Conservation (phyloP, 2,797 vertebrate species). For the Cygnus olor region DNA sequence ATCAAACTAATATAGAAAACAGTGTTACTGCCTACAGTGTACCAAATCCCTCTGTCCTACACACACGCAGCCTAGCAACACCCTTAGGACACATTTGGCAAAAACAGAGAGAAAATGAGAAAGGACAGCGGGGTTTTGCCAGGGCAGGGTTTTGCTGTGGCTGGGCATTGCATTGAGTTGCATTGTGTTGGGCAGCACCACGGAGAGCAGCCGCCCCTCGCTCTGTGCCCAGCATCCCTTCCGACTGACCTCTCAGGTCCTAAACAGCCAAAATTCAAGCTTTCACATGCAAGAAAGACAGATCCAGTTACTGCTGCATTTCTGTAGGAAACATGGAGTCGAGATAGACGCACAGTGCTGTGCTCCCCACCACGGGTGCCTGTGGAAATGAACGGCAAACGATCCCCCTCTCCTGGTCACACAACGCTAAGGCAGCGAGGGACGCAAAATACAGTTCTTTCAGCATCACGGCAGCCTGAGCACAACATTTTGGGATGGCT, state of each 20-base stretch:
- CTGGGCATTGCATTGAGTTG: too few species aligned
- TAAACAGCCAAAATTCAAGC: background rate
- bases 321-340: background rate
- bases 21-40: rapidly evolving
- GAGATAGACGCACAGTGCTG: rapidly evolving
- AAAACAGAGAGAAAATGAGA: too few species aligned
- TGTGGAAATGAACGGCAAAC: background rate
- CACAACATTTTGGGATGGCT: background rate
- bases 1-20: rapidly evolving
- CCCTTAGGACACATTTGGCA: rapidly evolving
- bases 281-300: background rate
- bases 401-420: slow-evolving; percentile 73
- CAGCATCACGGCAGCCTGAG: background rate
- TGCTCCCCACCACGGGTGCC: rapidly evolving
- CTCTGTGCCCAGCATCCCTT: too few species aligned
- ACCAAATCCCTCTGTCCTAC: background rate
- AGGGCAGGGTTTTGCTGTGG: too few species aligned
- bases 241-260: background rate
- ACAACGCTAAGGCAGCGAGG: background rate
- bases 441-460: background rate
- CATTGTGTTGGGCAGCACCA: background rate
- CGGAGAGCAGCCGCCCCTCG: background rate
- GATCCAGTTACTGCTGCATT: background rate
- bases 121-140: too few species aligned
- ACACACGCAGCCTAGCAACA: rapidly evolving